Conservation (phyloP, 2,888 invertebrate species). For the Stramonita haemastoma region DNA sequence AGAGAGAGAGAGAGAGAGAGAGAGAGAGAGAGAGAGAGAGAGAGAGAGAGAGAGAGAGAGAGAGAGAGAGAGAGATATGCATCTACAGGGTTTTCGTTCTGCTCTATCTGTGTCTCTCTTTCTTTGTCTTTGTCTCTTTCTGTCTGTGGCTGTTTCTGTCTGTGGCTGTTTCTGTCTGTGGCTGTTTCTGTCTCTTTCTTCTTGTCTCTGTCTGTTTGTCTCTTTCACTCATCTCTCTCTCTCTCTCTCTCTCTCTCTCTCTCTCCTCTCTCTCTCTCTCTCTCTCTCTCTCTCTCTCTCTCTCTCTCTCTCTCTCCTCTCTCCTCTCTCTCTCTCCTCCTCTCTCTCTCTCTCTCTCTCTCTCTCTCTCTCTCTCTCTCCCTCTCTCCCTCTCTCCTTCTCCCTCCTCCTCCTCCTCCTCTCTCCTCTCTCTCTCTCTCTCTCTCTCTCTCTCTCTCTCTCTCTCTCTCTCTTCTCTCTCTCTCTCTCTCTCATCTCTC, state of each 20-base stretch:
- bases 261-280: not conserved
- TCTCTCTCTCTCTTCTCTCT: not conserved
- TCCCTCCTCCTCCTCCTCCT: not conserved
- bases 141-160: not conserved
- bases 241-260: too few relatives aligned
- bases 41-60: too few relatives aligned
- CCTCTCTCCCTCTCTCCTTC: not conserved
- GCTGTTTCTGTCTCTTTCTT: not conserved
- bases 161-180: not conserved
- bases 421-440: not conserved
- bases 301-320: not conserved
- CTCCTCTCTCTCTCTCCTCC: not conserved
- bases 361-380: slow-evolving; percentile 14
- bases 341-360: slow-evolving; percentile 3
- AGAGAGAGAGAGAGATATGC: too few relatives aligned
- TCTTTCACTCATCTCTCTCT: too few relatives aligned
- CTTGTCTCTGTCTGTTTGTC: not conserved
- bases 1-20: too few relatives aligned
- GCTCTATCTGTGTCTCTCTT: too few relatives aligned
- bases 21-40: too few relatives aligned
- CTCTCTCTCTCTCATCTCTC: not conserved
- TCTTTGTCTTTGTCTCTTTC: not conserved
- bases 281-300: slow-evolving; percentile 14
- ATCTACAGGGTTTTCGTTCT: too few relatives aligned
- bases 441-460: not conserved